Evolutionary conservation across 2,888 invertebrate species (phyloP), one percentile per base, ranked within the genome.

Genomic region (Craniophora ligustri): DNA sequence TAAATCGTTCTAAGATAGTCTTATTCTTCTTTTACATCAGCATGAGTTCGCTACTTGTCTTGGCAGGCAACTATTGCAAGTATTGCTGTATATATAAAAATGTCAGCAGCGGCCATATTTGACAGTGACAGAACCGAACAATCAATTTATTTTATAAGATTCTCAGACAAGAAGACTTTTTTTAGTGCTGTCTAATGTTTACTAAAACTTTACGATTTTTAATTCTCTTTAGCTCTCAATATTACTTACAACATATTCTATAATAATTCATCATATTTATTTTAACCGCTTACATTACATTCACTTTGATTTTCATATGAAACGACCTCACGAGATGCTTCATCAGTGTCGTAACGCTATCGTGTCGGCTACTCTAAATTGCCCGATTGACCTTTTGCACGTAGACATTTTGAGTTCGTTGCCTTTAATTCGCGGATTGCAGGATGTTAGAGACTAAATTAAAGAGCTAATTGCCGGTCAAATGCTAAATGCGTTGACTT

Each of bases 331-430:
- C 51, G 57, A 76, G 76, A 79, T 75, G 72, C 68, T 67, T 71
- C 63, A 49, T 41, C 40, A 39, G 48, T 85, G 80, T 75, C 66
- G 84, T 76, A 82, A 88, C 71, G 42, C 59, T 65, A 67, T 72
- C 76, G 76, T 80, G 69, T 77, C 60, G 75, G 75, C 62, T 72
- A 79, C 72, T 72, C 74, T 81, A 83, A 86, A 88, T 88, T 85
- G 84, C 76, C 79, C 83, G 85, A 82, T 82, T 88, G 85, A 86
- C 89, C 88, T 89, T 88, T 88, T 65, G 66, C 64, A 51, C 31
- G 40, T 19, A 61, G 55, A 71, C 53, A 58, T 71, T 64, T 66
- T 61, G 63, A 72, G 78, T 77, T 74, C 74, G 62, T 68, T 78
- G 72, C 67, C 74, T 72, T 68, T 72, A 73, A 71, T 75, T 58